Evolutionary conservation across 2,888 invertebrate genomes (phyloP).

Genomic region (Oscheius sp.): DNA sequence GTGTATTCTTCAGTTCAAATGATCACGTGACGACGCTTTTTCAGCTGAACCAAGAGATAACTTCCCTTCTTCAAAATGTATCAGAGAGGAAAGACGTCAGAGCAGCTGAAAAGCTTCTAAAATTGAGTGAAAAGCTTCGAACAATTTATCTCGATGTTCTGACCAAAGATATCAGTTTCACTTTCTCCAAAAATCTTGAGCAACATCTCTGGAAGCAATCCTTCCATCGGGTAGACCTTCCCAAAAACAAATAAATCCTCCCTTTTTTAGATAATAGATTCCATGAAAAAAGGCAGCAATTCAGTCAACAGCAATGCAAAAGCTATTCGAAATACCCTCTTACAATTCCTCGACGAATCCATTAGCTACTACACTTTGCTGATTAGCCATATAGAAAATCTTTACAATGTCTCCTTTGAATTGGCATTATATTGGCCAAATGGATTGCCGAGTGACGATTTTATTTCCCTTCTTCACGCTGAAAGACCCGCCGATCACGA

Average conservation of each 20-base stretch:
- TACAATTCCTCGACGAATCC: constrained; percentile 25
- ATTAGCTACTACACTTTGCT: constrained; percentile 80
- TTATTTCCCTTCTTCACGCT: neutral
- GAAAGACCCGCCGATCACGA: neutral
- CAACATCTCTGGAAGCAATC: constrained; percentile 45
- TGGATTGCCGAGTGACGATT: constrained; percentile 25
- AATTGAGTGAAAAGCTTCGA: constrained; percentile 35
- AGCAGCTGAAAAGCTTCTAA: constrained; percentile 40
- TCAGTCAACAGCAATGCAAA: constrained; percentile 13
- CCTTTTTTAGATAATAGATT: constrained; percentile 20
- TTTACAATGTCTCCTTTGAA: constrained; percentile 79
- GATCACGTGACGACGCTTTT: constrained; percentile 13
- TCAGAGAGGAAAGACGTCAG: constrained; percentile 39
- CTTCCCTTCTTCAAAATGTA: constrained; percentile 27
- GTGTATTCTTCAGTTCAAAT: neutral
- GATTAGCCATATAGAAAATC: constrained; percentile 78
- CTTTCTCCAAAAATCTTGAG: constrained; percentile 43
- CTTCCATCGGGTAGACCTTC: constrained; percentile 39
- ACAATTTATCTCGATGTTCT: constrained; percentile 35
- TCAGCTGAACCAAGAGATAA: constrained; percentile 38
- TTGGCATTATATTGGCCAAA: constrained; percentile 55
- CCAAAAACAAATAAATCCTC: neutral
- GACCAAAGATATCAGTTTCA: constrained; percentile 38
- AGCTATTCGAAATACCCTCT: neutral
- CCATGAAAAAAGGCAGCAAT: constrained; percentile 20